Evolutionary conservation across 2,113 vertebrate genomes (phyloP).

Genomic region (Mustelus asterias): DNA sequence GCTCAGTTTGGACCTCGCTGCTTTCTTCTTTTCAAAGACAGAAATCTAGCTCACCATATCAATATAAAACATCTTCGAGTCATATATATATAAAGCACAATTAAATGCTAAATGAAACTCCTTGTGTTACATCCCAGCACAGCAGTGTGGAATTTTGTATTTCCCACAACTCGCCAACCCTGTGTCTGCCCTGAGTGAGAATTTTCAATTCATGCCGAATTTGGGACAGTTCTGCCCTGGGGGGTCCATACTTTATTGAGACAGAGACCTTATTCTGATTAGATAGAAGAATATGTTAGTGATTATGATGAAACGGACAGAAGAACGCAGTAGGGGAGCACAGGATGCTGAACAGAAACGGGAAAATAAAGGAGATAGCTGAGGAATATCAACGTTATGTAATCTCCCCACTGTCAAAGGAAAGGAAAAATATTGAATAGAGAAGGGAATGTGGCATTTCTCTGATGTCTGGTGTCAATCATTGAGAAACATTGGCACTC

Average conservation of each 20-base stretch:
- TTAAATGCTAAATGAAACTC: not conserved
- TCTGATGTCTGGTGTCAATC: conserved; percentile 12
- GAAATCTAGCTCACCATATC: not conserved
- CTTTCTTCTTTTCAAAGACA: not conserved
- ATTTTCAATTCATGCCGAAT: not conserved
- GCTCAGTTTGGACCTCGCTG: not conserved
- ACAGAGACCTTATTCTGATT: not conserved
- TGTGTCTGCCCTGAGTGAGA: not conserved
- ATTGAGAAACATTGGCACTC: conserved; percentile 8
- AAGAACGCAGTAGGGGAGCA: not conserved
- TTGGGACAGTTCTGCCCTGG: conserved; percentile 3
- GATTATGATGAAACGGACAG: conserved; percentile 13
- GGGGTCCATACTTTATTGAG: not conserved
- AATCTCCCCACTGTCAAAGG: not conserved
- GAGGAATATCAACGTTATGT: conserved; percentile 16
- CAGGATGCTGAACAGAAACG: not conserved
- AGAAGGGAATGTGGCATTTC: not conserved
- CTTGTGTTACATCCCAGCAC: not conserved
- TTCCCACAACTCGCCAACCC: not conserved
- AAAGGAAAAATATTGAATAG: conserved; percentile 17
- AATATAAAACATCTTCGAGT: not conserved
- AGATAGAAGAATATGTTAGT: conserved; percentile 7
- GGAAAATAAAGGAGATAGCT: not conserved
- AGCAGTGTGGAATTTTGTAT: not conserved
- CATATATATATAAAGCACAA: not conserved